Base-by-base conservation (phyloP, 2,113 vertebrate genomes). In the Lepus timidus region DNA sequence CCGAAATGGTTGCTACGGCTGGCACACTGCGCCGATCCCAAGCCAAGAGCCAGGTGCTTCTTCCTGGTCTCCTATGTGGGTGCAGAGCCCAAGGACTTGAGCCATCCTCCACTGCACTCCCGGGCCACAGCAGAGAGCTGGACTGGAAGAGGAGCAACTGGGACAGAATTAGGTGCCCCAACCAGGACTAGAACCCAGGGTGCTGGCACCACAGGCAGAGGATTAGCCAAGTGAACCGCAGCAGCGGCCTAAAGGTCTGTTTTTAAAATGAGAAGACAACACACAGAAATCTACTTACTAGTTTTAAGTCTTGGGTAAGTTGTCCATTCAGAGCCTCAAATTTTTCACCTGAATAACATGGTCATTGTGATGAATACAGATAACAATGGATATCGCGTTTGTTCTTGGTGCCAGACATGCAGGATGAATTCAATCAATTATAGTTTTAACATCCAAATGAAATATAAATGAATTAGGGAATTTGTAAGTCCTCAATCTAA, bases 391-490 rank as follows among this genome's bases (percentile, higher is more conserved):
- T 49, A 11, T 20, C n/a, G 83, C 75, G 19, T 23, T 62, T 71
- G 73, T 92, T 70, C 55, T 92, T 36, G 67, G 27, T 39, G 25
- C 36, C 55, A 92, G 29, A 17, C n/a, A 82, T 68, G 85, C 19
- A 79, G 23, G 19, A 92, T 92, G 39, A 36, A 92, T 49, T 92
- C 58, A 86, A 74, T n/a, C 55, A 93, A 70, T 86, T 86, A 64
- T 25, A 85, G 64, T 58, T 86, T 64, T 61, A 94, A 78, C 27
- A 70, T 61, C 9, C 16, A 89, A 79, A 70, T 93, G 79, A 95
- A 93, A 89, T 91, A 88, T 52, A 86, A 65, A 64, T 73, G 49
- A 96, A 91, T 79, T 87, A 39, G 81, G 76, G 8, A 82, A 85
- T 11, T 14, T 73, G 52, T 73, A 71, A 92, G 44, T 0, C 75